Conservation (phyloP, 2,888 invertebrate genomes). For the Lapara coniferarum region DNA sequence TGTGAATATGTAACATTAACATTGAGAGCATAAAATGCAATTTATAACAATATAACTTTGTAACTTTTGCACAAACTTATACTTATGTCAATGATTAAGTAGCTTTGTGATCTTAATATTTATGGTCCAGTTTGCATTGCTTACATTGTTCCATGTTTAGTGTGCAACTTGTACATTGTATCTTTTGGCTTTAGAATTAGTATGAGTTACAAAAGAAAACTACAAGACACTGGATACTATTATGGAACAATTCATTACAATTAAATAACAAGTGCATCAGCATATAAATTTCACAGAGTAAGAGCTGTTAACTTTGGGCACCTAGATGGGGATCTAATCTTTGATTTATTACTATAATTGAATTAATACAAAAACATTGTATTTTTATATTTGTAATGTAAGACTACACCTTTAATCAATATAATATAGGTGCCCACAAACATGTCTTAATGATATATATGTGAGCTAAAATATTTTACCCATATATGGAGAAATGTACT, state of each 20-base stretch:
- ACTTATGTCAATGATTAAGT: conserved; percentile 34
- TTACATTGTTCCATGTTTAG: conserved; percentile 34
- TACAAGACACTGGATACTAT: conserved; percentile 37
- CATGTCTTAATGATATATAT: too few species aligned
- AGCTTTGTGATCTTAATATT: conserved; percentile 38
- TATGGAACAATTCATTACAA: conserved; percentile 71
- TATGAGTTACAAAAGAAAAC: conserved; percentile 18
- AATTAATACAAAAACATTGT: too few species aligned
- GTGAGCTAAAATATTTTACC: too few species aligned
- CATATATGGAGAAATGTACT: too few species aligned
- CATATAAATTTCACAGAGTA: conserved; percentile 39
- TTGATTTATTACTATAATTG: background rate
- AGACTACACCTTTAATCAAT: too few species aligned
- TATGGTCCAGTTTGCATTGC: conserved; percentile 61
- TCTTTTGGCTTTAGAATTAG: conserved; percentile 6
- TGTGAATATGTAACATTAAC: conserved; percentile 67
- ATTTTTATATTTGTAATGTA: too few species aligned
- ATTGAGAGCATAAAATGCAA: conserved; percentile 57
- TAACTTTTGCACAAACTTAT: conserved; percentile 25
- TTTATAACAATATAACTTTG: conserved; percentile 27
- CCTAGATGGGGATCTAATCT: background rate
- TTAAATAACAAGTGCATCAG: conserved; percentile 72
- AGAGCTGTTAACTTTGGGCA: conserved; percentile 6
- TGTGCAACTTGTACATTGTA: conserved; percentile 23
- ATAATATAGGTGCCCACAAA: too few species aligned